Evolutionary conservation across 1,140 invertebrate species (phyloP).

Genomic region (Pentalonia nigronervosa): DNA sequence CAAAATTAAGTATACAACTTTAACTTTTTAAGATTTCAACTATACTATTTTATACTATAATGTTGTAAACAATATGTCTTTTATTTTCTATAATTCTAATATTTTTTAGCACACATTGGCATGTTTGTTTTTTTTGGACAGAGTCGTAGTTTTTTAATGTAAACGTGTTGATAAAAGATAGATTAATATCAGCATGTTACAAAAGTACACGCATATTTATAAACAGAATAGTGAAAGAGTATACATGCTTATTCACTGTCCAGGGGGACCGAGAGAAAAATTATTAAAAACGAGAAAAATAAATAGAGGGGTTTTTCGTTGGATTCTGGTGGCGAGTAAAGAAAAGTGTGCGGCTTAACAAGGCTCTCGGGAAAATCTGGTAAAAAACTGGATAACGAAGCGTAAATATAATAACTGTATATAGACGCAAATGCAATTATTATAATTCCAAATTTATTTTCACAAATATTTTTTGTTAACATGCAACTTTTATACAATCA

Average conservation of each 20-base stretch:
- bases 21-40: background rate
- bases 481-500: constrained; percentile 25
- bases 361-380: constrained; percentile 53
- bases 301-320: constrained; percentile 47
- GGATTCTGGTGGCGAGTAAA: background rate
- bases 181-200: background rate
- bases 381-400: constrained; percentile 54
- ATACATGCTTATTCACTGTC: constrained; percentile 31
- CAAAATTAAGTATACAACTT: background rate
- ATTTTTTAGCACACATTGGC: background rate
- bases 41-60: background rate
- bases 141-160: background rate
- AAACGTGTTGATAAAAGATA: background rate
- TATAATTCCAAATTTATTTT: constrained; percentile 54
- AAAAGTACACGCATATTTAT: background rate
- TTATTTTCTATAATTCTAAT: background rate
- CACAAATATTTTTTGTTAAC: constrained; percentile 41
- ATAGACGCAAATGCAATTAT: constrained; percentile 45
- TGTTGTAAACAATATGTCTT: no score
- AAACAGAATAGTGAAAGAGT: background rate
- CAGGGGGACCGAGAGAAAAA: background rate
- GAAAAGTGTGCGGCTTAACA: constrained; percentile 21
- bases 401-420: constrained; percentile 55
- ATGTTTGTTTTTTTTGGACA: background rate
- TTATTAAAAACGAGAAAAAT: constrained; percentile 57